Evolutionary conservation across 2,797 vertebrate species (phyloP), one percentile per base, ranked within the genome.

Genomic region (Psittacula echo): DNA sequence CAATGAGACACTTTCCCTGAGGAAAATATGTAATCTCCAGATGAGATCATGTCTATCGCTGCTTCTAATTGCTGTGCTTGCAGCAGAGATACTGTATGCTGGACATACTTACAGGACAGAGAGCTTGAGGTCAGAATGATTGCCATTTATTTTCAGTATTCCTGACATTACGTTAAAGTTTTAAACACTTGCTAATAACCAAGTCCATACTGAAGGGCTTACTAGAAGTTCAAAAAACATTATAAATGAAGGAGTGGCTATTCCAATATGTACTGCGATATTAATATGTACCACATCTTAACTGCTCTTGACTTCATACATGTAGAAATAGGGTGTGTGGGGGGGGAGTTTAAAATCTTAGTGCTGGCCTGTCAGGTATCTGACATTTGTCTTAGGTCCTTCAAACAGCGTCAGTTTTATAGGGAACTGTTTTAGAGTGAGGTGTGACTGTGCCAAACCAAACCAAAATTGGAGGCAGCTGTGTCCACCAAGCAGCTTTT

Each of bases 1-100:
- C 80, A 51, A 3, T 48, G 44, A 73, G 30, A 39, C 4, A 5
- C 64, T 73, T 89, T 92, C 83, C 48, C 64, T 32, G 48, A 96
- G 84, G 78, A 93, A 68, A 87, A 72, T 60, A 29, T 39, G 23
- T 91, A n/a, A 61, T 61, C 58, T 85, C 34, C 42, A 79, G 39
- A 83, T 94, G 91, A 95, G 85, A 83, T 89, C 72, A 89, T 81
- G 73, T 89, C 81, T 94, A 3, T 61, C 60, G 58, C 81, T 85
- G 29, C 15, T 67, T 90, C 51, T 80, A n/a, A 80, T 24, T 80
- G 30, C 56, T 85, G 48, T 51, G 68, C 32, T 77, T 71, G 41
- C 65, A 80, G 78, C 54, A 47, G 45, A 65, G 42, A 45, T 70
- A 17, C 42, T 75, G 13, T 73, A 2, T 73, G 51, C 44, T 79